These are phyloP conservation scores for Pseudachorutes palmiensis DNA, from an alignment of 1,140 invertebrate species.

Conservation along the genomic window DNA sequence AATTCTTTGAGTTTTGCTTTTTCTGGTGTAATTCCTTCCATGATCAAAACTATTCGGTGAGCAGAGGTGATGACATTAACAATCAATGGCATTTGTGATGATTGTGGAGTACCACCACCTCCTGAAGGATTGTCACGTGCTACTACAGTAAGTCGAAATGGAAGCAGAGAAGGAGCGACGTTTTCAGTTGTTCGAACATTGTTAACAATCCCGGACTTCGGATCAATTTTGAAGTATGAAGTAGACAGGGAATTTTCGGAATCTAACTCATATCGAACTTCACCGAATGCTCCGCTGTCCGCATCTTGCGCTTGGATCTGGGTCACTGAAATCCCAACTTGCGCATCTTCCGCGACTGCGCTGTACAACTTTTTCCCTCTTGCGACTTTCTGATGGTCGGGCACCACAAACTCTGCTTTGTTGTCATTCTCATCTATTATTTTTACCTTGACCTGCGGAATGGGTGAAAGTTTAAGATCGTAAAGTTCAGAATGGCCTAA, in stretches of 20 bases:
- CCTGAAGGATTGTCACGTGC: conserved; percentile 65
- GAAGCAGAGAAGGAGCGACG: conserved; percentile 53
- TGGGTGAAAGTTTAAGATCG: conserved; percentile 27
- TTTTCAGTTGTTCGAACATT: conserved; percentile 62
- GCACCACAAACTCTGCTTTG: conserved; percentile 64
- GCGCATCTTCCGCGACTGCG: conserved; percentile 59
- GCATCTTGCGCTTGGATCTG: conserved; percentile 70
- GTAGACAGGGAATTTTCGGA: conserved; percentile 43
- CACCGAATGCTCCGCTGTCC: conserved; percentile 70
- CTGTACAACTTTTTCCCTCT: conserved; percentile 56
- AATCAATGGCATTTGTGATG: conserved; percentile 55
- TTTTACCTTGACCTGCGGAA: conserved; percentile 62
- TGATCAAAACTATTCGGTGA: conserved; percentile 67
- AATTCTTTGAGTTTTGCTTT: conserved; percentile 56
- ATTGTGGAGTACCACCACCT: conserved; percentile 36
- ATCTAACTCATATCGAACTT: conserved; percentile 56
- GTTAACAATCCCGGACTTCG: conserved; percentile 61
- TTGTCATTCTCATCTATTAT: conserved; percentile 57
- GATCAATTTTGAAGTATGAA: conserved; percentile 62
- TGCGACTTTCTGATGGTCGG: conserved; percentile 43
- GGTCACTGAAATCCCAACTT: conserved; percentile 60
- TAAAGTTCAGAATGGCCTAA: neutral
- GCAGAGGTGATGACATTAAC: conserved; percentile 59
- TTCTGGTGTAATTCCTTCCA: conserved; percentile 64
- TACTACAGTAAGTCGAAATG: conserved; percentile 62